Evolutionary conservation across 2,113 vertebrate genomes (phyloP), one percentile per base, ranked within the genome.

Genomic region (Prolemur simus): DNA sequence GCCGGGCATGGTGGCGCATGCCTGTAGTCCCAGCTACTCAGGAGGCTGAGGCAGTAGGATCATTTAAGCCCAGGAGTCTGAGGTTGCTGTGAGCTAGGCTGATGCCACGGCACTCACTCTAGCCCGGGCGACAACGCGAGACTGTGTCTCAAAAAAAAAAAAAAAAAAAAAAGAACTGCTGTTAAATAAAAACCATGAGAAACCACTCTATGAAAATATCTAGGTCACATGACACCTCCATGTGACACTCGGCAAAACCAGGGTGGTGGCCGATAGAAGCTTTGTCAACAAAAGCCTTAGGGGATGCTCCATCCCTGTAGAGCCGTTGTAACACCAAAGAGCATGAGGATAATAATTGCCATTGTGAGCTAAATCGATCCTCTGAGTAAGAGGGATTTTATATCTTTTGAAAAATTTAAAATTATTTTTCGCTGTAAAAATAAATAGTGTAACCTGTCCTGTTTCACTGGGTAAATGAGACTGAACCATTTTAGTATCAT

Each of bases 141-240:
- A n/a, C n/a, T n/a, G n/a, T n/a, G n/a, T n/a, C n/a, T n/a, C n/a
- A n/a, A n/a, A n/a, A n/a, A n/a, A n/a, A n/a, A n/a, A n/a, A n/a
- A n/a, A n/a, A n/a, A n/a, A n/a, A n/a, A n/a, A n/a, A n/a, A 47
- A 74, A 85, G 29, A 27, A 73, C 17, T 18, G 17, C 63, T 52
- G 10, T 42, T 66, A 37, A n/a, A 4, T 6, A 47, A 69, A 69
- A 52, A 68, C 8, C 3, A 0, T 27, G 76, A 69, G 25, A 27
- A 83, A 39, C 10, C 14, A 32, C 18, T 15, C 3, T 8, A 0
- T 0, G 39, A 9, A 3, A 20, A 15, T 9, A 9, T 32, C 47
- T 8, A n/a, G n/a, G n/a, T 54, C 1, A 56, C 8, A 6, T 3
- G 11, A 37, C 56, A 27, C 29, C n/a, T 27, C 39, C 47, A 0